Conservation (phyloP, 92 coral and sea anemone species). For the Epizoanthus rinbou region DNA sequence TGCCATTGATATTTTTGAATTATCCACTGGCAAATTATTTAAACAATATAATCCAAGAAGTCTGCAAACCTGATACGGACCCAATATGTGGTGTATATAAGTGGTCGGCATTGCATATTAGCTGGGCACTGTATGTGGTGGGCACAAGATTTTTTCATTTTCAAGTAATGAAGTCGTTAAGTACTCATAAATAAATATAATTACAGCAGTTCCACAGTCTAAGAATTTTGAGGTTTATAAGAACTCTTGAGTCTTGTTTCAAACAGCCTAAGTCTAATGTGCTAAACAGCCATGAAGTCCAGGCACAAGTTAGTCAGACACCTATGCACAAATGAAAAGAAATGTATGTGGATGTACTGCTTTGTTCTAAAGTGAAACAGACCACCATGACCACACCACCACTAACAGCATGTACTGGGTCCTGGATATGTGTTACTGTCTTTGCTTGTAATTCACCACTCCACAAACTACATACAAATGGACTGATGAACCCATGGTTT, state of each 20-base stretch:
- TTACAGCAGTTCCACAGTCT: no score
- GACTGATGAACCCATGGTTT: no score
- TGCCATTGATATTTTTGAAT: no score
- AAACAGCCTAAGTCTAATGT: no score
- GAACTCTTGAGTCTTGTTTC: no score
- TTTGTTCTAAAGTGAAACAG: background rate
- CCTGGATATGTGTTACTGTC: background rate
- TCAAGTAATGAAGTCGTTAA: no score
- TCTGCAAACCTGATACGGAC: background rate
- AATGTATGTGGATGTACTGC: background rate
- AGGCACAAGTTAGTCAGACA: background rate
- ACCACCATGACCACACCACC: conserved; percentile 4
- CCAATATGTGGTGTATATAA: background rate
- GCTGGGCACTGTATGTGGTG: background rate
- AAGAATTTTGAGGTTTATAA: no score
- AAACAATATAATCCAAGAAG: background rate
- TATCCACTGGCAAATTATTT: no score
- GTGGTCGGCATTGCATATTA: background rate
- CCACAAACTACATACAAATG: background rate
- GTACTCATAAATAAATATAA: no score
- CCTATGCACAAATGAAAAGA: background rate
- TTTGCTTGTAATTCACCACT: background rate
- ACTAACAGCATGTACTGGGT: conserved; percentile 9
- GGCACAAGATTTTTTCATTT: background rate
- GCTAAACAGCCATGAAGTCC: background rate